Base-by-base conservation (phyloP, 2,797 vertebrate genomes). In the Microctenopoma steveboyesi region DNA sequence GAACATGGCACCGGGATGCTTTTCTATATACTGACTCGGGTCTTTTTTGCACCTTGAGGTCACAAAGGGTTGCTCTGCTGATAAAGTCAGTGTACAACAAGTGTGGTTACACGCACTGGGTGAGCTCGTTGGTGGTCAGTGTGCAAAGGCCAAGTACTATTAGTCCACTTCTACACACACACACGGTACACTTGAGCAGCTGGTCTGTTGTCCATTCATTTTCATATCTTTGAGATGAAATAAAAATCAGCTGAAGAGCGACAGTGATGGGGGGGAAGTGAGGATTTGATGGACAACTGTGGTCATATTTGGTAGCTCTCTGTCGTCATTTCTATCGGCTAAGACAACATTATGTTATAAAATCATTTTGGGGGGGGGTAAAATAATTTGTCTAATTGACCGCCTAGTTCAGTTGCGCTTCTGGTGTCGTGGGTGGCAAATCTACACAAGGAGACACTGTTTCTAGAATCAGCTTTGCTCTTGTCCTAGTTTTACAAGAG, bases 161-260 rank as follows among this genome's bases (percentile, higher is more conserved):
- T 45, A 48, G 43, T 56, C 60, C 37, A 9, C n/a, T 74, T 12
- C 2, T 39, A 46, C 46, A 15, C 48, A 39, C 9, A 22, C 22
- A 11, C 54, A 58, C 39, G 12, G 9, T 12, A 40, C 39, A 76
- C 37, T 71, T 56, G 46, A 79, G 69, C 47, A 49, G 42, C 51
- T 74, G 69, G 69, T 71, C 46, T 35, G 62, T 40, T 56, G 61
- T 47, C 60, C 71, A 66, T 56, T 69, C 2, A 69, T 70, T 69
- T 61, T n/a, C 0, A 5, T 50, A 40, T 13, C 62, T 73, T 64
- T 39, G 51, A 55, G 48, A 64, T 16, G 11, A 35, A 58, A 64
- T 30, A 5, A 48, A 59, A 25, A 33, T 6, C 39, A 8, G 7
- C 33, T 45, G 16, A 43, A 43, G 43, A 18, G 18, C 16, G 2